phyloP scores from a whole-genome alignment of 2,113 vertebrate genomes.

The Vicugna pacos region DNA sequence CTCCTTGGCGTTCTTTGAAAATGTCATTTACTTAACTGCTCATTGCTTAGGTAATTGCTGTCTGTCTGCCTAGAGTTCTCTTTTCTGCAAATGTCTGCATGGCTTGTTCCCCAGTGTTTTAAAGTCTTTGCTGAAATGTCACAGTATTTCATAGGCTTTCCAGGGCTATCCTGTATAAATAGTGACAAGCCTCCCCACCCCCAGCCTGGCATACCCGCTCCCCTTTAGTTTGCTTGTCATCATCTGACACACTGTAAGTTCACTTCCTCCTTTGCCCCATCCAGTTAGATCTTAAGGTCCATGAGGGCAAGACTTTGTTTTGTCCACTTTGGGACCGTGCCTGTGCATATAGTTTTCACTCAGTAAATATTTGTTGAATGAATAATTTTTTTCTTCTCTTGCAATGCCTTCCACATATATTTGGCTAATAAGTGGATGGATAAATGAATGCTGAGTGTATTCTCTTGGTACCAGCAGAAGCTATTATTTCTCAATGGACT shows the following conservation, averaged over 20 bases:
- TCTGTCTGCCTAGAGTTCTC: background rate
- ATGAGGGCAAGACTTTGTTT: constrained; percentile 3
- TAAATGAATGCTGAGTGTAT: constrained; percentile 48
- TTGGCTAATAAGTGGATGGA: constrained; percentile 56
- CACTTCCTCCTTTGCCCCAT: background rate
- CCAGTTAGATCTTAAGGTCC: background rate
- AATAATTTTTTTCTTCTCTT: constrained; percentile 64
- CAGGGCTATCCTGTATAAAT: background rate
- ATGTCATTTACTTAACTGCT: background rate
- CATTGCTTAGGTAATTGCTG: background rate
- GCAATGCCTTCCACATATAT: constrained; percentile 49
- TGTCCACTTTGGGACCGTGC: constrained; percentile 1
- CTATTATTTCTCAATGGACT: constrained; percentile 27
- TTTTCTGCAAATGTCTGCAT: background rate
- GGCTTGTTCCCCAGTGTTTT: background rate
- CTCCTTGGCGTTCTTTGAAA: background rate
- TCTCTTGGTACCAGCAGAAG: constrained; percentile 50
- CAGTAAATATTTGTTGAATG: constrained; percentile 57
- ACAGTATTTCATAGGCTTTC: background rate
- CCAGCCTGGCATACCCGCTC: background rate
- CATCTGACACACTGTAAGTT: background rate
- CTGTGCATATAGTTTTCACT: constrained; percentile 12
- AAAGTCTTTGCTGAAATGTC: background rate
- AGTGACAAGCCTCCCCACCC: background rate
- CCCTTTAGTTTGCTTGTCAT: background rate